Evolutionary conservation across 1,140 invertebrate species (phyloP).

Genomic region (Platorchestia sp.): DNA sequence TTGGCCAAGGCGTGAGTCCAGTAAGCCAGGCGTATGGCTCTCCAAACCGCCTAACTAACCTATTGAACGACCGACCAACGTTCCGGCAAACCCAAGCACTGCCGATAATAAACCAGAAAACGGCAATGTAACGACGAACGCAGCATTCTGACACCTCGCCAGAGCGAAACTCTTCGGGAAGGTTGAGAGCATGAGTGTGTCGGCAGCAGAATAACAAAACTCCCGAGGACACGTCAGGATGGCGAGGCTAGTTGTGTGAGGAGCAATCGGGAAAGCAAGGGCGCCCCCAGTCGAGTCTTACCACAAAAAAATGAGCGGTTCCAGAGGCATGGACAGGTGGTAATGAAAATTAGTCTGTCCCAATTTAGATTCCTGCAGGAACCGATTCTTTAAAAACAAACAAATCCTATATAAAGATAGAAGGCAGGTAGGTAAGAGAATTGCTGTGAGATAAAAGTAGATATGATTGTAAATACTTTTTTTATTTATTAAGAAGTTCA

Average conservation of each 20-base stretch:
- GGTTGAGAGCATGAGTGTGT: slow-evolving; percentile 52
- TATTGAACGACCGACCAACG: slow-evolving; percentile 55
- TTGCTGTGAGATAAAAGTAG: neutral
- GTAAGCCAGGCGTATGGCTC: slow-evolving; percentile 55
- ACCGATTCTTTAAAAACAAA: neutral
- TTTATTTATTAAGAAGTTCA: neutral
- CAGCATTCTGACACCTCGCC: slow-evolving; percentile 52
- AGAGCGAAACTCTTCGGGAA: slow-evolving; percentile 49
- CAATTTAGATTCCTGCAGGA: neutral
- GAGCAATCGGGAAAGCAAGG: slow-evolving; percentile 38
- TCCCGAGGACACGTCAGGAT: slow-evolving; percentile 44
- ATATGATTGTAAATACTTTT: neutral
- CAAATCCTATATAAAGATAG: neutral
- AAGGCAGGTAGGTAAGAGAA: neutral
- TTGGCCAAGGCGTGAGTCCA: slow-evolving; percentile 41
- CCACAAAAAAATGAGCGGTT: neutral
- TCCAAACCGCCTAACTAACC: slow-evolving; percentile 55
- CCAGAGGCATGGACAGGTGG: neutral
- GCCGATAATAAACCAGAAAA: slow-evolving; percentile 55
- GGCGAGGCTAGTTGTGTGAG: slow-evolving; percentile 43
- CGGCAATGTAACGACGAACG: slow-evolving; percentile 50
- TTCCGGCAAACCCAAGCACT: slow-evolving; percentile 55
- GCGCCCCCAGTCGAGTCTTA: neutral
- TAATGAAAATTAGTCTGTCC: neutral
- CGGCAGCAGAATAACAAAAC: slow-evolving; percentile 49